Evolutionary conservation across 2,113 vertebrate genomes (phyloP).

Genomic region (Oryzias celebensis): DNA sequence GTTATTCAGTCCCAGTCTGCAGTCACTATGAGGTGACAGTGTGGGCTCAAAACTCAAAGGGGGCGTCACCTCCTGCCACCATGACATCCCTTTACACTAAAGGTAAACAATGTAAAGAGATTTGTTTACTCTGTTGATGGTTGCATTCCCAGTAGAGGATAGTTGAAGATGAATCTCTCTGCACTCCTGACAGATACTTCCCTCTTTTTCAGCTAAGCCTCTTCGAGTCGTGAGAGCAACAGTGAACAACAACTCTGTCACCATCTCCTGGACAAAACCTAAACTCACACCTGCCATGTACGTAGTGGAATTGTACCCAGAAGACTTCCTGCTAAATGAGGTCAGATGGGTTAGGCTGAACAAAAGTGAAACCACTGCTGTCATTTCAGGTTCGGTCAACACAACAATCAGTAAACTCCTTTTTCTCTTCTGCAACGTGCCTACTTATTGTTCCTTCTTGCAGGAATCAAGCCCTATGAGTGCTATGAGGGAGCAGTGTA

Average conservation of each 20-base stretch:
- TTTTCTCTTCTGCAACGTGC: not conserved
- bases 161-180: not conserved
- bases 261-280: slow-evolving; percentile 71
- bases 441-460: not conserved
- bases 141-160: not conserved
- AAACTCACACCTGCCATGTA: slow-evolving; percentile 38
- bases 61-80: slow-evolving; percentile 66
- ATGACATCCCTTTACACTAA: slow-evolving; percentile 27
- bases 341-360: slow-evolving; percentile 67
- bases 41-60: slow-evolving; percentile 70
- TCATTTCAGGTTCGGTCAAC: slow-evolving; percentile 62
- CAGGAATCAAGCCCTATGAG: slow-evolving; percentile 58
- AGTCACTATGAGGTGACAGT: slow-evolving; percentile 60
- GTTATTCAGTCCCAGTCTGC: slow-evolving; percentile 20
- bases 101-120: slow-evolving; percentile 44
- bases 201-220: slow-evolving; percentile 15
- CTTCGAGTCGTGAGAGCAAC: slow-evolving; percentile 9
- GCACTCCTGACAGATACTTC: not conserved
- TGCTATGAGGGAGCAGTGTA: slow-evolving; percentile 74
- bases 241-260: slow-evolving; percentile 35
- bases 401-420: not conserved
- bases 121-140: not conserved
- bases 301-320: slow-evolving; percentile 73
- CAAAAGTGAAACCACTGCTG: slow-evolving; percentile 2
- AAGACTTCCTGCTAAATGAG: slow-evolving; percentile 30